Evolutionary conservation across 2,888 invertebrate genomes (phyloP), one percentile per base, ranked within the genome.

Genomic region (Drosophila algonquin): DNA sequence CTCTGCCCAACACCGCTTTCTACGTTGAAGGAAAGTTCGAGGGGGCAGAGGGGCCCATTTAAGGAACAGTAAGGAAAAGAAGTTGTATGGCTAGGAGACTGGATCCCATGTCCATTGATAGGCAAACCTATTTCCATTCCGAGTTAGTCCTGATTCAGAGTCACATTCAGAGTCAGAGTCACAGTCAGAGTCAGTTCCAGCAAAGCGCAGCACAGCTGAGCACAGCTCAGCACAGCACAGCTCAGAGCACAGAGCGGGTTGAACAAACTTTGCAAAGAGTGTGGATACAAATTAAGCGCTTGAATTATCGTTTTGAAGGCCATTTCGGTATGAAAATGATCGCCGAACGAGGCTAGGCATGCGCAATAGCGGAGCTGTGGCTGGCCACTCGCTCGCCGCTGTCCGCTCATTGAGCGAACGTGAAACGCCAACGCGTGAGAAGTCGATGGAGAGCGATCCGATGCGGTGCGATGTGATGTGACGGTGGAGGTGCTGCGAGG

Each of bases 261-360:
- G 89, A 90, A 90, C 86, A 90, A 90, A 90, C 90, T 84, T 80
- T 76, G 79, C 77, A 77, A 79, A 79, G 75, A 77, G 81, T 76
- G 81, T 81, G 80, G 81, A 85, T 84, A 81, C 83, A 82, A 83
- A 80, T 82, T 82, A 85, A 89, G 89, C 89, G 81, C 82, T 81
- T 90, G 84, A 87, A 83, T 87, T 89, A 90, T 81, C 89, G 78
- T 82, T 90, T 87, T 89, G 90, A 90, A 90, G 90, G 90, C 90
- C 90, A 89, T 81, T 87, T 80, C 73, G 68, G 60, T 79, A 79
- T 76, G 64, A 84, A 73, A 84, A 83, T 81, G 85, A 80, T 77
- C 82, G 68, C 69, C 85, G 80, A 85, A 79, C 80, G 86, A 77
- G 80, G 86, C 86, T 83, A 82, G 77, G 76, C 80, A 85, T 82